Evolutionary conservation across 2,797 vertebrate genomes (phyloP).

Genomic region (Apogon talboti): DNA sequence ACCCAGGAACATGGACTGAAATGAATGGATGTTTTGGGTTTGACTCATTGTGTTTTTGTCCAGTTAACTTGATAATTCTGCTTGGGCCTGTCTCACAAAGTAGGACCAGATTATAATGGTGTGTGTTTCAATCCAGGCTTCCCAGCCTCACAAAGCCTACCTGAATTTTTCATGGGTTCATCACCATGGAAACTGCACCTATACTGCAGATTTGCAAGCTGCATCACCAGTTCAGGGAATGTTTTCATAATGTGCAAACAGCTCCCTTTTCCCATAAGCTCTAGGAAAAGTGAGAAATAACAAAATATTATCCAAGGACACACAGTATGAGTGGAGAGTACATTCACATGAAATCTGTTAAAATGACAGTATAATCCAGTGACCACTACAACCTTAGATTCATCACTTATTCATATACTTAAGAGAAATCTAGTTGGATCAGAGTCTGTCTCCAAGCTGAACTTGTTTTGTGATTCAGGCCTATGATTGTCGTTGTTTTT

Average conservation of each 20-base stretch:
- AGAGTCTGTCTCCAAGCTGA: slow-evolving; percentile 8
- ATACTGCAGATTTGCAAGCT: slow-evolving; percentile 15
- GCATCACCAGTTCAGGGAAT: slow-evolving; percentile 17
- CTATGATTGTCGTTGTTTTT: slow-evolving; percentile 51
- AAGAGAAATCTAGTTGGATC: not conserved
- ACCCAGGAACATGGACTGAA: slow-evolving; percentile 27
- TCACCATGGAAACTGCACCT: slow-evolving; percentile 46
- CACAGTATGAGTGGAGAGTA: not conserved
- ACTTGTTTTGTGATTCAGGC: slow-evolving; percentile 65
- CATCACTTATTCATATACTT: not conserved
- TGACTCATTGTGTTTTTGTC: slow-evolving; percentile 51
- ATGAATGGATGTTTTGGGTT: slow-evolving; percentile 18
- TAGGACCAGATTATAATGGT: slow-evolving; percentile 40
- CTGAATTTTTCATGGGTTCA: slow-evolving; percentile 19
- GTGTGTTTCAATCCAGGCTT: slow-evolving; percentile 33
- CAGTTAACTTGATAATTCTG: slow-evolving; percentile 61
- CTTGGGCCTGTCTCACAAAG: slow-evolving; percentile 62
- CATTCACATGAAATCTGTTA: not conserved
- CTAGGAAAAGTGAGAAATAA: not conserved
- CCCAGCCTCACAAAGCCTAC: slow-evolving; percentile 14
- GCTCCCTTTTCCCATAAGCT: slow-evolving; percentile 3
- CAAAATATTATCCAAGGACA: not conserved
- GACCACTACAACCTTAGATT: too few relatives aligned
- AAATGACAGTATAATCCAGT: too few relatives aligned
- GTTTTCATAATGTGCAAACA: slow-evolving; percentile 30